Evolutionary conservation across 2,113 vertebrate species (phyloP), one percentile per base, ranked within the genome.

Genomic region (Struthidea cinerea): DNA sequence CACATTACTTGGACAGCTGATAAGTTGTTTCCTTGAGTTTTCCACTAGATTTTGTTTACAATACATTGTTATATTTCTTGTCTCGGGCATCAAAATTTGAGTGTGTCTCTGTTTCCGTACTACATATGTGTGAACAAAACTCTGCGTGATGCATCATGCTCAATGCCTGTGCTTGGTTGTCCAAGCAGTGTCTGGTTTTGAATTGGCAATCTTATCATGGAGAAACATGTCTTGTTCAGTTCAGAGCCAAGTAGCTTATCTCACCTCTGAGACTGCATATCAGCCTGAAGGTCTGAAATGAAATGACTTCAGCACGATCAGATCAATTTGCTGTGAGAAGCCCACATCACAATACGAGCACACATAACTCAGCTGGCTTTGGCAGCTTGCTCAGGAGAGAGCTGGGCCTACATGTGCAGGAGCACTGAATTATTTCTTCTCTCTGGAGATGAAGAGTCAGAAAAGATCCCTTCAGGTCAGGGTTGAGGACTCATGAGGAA

Each of bases 261-360:
- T 97, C 90, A 92, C 95, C 88, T 97, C 95, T 90, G 95, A 86
- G 94, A 89, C 96, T 88, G 95, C 95, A 93, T 83, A 94, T 96
- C 96, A 96, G 23, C 74, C 77, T 86, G 83, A 92, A 90, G 87
- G 79, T 94, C 89, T 96, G 96, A 89, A 96, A 87, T 70, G 86
- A 96, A 97, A 96, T 94, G 63, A 92, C 91, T 96, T 78, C 32
- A 39, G 90, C 3, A 32, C 46, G 41, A 96, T 97, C 91, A 87
- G 93, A 96, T 97, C 94, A 94, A 97, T 97, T 97, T 96, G 84
- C 90, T 92, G 94, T 60, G 88, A 95, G 90, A 75, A 92, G 76
- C 61, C 78, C 88, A 71, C 90, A 96, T 95, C 93, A 90, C 93
- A 83, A 23, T 26, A 82, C 21, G 15, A 70, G 87, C 46, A 64